Percentiles rank a stretch among this genome's conserved stretches.
These are phyloP conservation scores for Taenaris catops DNA, from an alignment of 2,888 invertebrate genomes.

Conservation along the genomic window DNA sequence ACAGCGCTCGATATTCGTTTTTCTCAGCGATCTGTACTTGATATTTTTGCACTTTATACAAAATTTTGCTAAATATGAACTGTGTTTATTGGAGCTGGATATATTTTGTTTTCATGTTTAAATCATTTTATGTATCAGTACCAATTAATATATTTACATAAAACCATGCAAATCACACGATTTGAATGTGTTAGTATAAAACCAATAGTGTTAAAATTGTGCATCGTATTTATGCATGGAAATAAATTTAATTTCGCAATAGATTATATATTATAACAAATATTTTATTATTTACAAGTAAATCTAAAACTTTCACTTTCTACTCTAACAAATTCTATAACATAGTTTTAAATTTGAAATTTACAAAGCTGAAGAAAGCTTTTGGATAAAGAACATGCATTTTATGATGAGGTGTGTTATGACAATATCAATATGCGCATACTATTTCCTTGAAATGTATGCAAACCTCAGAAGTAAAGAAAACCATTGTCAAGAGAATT, in stretches of 20 bases:
- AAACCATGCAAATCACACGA: conserved; percentile 26
- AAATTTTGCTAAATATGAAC: too few species aligned
- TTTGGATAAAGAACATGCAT: conserved; percentile 19
- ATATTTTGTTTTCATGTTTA: too few species aligned
- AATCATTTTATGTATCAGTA: too few species aligned
- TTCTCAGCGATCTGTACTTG: too few species aligned
- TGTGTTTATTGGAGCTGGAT: too few species aligned
- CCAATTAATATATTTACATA: conserved; percentile 10
- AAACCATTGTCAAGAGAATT: conserved; percentile 21
- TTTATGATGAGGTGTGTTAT: conserved; percentile 1
- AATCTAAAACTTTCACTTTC: conserved; percentile 11
- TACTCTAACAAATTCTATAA: conserved; percentile 13
- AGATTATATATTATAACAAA: conserved; percentile 1
- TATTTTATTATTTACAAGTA: conserved; percentile 14
- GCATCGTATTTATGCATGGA: conserved; percentile 9
- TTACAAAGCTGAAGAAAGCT: conserved; percentile 16
- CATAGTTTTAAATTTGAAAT: conserved; percentile 1
- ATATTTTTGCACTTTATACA: too few species aligned
- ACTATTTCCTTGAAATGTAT: conserved; percentile 6
- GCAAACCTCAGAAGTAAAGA: conserved; percentile 1
- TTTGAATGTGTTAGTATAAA: conserved; percentile 22
- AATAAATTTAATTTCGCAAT: neutral
- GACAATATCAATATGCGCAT: conserved; percentile 1
- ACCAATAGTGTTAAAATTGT: conserved; percentile 14
- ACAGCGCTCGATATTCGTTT: too few species aligned